These are phyloP conservation scores for Anhinga anhinga DNA, from an alignment of 2,113 vertebrate genomes.

Conservation along the genomic window DNA sequence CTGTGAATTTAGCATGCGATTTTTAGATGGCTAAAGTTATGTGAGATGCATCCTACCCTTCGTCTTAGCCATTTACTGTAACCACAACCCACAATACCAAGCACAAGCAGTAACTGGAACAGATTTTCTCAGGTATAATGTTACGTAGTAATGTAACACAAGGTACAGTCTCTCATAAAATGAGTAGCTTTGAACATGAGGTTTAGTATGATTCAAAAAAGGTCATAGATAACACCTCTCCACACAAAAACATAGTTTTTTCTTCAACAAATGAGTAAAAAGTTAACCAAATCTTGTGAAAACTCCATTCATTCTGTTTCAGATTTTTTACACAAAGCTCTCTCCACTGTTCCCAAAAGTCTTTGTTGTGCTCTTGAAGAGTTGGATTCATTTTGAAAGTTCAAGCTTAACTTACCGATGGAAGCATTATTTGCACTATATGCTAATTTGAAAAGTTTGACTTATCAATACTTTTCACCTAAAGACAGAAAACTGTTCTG, in stretches of 20 bases:
- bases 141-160: background rate
- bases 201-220: background rate
- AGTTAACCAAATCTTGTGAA: background rate
- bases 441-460: background rate
- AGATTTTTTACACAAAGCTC: background rate
- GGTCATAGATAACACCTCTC: background rate
- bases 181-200: background rate
- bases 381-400: background rate
- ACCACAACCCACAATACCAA: background rate
- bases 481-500: background rate
- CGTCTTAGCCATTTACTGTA: background rate
- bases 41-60: background rate
- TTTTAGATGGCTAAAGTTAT: background rate
- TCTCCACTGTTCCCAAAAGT: background rate
- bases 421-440: background rate
- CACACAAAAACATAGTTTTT: background rate
- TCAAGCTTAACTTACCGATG: background rate
- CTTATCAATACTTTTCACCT: background rate
- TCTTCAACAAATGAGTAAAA: background rate
- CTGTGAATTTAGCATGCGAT: background rate
- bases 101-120: background rate
- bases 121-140: background rate
- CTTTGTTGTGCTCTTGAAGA: background rate
- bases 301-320: background rate
- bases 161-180: background rate